These are phyloP conservation scores for Sinopyrophorus schimmeli DNA, from an alignment of 2,888 invertebrate species.

Conservation along the genomic window DNA sequence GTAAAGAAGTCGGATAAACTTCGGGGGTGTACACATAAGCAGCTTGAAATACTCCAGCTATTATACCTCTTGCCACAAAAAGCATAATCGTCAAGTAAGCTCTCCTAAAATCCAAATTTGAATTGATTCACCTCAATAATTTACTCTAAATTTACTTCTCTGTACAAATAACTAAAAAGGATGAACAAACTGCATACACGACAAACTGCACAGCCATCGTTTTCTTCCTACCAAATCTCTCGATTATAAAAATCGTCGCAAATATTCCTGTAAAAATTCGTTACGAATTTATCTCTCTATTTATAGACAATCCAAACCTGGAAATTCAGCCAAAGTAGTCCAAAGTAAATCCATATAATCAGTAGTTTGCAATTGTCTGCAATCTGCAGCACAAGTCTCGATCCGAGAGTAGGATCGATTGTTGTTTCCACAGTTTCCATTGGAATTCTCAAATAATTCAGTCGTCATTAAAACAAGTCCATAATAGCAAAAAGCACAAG, in stretches of 20 bases:
- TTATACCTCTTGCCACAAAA: slow-evolving; percentile 87
- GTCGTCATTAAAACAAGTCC: slow-evolving; percentile 94
- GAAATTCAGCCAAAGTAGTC: slow-evolving; percentile 94
- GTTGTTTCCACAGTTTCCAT: slow-evolving; percentile 51
- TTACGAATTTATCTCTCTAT: not conserved
- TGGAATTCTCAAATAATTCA: slow-evolving; percentile 77
- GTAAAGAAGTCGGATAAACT: slow-evolving; percentile 86
- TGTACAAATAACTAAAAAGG: slow-evolving; percentile 74
- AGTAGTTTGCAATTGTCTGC: slow-evolving; percentile 73
- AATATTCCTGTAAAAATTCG: slow-evolving; percentile 74
- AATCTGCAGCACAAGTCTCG: slow-evolving; percentile 67
- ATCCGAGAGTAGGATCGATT: slow-evolving; percentile 42
- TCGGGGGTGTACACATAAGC: slow-evolving; percentile 96
- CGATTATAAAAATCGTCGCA: slow-evolving; percentile 86
- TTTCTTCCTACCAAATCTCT: slow-evolving; percentile 84
- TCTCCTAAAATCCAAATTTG: slow-evolving; percentile 68
- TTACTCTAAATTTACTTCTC: slow-evolving; percentile 65
- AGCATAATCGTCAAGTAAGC: slow-evolving; percentile 78
- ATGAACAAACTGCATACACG: slow-evolving; percentile 76
- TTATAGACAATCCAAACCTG: slow-evolving; percentile 61
- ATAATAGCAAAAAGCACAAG: slow-evolving; percentile 94
- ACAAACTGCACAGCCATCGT: slow-evolving; percentile 94
- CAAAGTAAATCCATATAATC: slow-evolving; percentile 92
- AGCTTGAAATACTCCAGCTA: slow-evolving; percentile 93
- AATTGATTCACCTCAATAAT: not conserved